These are phyloP conservation scores for Melipona bicolor DNA, from an alignment of 2,888 invertebrate species.

Conservation along the genomic window DNA sequence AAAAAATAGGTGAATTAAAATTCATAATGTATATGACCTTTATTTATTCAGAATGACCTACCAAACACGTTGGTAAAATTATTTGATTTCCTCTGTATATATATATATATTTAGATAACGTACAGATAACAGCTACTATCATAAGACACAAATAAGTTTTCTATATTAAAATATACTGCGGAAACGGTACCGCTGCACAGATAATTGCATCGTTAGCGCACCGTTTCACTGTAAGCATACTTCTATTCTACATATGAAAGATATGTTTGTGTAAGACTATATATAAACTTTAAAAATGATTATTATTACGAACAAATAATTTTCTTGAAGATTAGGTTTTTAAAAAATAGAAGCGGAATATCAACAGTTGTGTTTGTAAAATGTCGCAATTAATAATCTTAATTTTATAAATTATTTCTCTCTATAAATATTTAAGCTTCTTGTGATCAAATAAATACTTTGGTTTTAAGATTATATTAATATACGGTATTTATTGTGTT, in stretches of 20 bases:
- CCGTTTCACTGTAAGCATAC: constrained; percentile 44
- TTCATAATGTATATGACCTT: too few relatives aligned
- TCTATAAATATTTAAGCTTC: background rate
- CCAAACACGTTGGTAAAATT: background rate
- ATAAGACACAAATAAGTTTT: constrained; percentile 40
- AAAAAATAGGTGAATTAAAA: too few relatives aligned
- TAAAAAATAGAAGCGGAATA: background rate
- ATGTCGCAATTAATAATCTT: background rate
- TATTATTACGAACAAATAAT: constrained; percentile 2
- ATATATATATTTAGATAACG: constrained; percentile 3
- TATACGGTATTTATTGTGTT: background rate
- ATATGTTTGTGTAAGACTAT: constrained; percentile 19
- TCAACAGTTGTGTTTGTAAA: background rate
- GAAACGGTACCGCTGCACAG: constrained; percentile 58
- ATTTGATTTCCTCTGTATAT: constrained; percentile 1
- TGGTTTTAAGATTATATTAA: background rate
- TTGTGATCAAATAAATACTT: background rate
- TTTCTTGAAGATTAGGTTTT: background rate
- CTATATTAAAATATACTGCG: constrained; percentile 34
- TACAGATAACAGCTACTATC: constrained; percentile 5
- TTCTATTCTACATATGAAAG: constrained; percentile 17
- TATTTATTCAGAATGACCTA: too few relatives aligned
- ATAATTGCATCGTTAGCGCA: constrained; percentile 54
- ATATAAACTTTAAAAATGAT: constrained; percentile 4
- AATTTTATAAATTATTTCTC: background rate